These are phyloP conservation scores for Ellobium chinense DNA, from an alignment of 2,888 invertebrate genomes.

Conservation along the genomic window DNA sequence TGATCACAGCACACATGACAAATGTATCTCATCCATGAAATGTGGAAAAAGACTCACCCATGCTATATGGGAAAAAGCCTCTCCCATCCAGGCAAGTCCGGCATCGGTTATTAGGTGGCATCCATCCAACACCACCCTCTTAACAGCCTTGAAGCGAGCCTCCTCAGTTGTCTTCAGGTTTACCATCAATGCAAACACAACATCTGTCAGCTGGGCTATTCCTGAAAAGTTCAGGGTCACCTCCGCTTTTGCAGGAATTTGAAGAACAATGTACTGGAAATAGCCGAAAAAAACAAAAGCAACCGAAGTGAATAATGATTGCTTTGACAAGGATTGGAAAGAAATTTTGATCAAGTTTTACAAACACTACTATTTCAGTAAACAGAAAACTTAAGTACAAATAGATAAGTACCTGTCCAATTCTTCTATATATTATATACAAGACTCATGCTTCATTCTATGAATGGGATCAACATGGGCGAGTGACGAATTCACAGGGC, in stretches of 20 bases:
- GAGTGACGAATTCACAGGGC: too few species aligned
- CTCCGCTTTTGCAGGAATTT: conserved; percentile 25
- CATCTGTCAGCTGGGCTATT: conserved; percentile 23
- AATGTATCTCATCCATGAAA: too few species aligned
- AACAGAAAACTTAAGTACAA: too few species aligned
- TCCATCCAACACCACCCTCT: conserved; percentile 38
- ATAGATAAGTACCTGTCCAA: too few species aligned
- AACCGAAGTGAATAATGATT: too few species aligned
- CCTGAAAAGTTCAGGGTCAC: conserved; percentile 36
- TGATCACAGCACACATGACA: too few species aligned
- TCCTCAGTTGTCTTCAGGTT: conserved; percentile 4
- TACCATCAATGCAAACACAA: conserved; percentile 23
- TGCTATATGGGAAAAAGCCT: conserved; percentile 41
- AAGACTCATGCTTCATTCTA: too few species aligned
- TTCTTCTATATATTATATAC: too few species aligned
- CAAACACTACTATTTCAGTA: too few species aligned
- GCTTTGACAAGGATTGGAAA: too few species aligned
- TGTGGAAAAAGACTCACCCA: conserved; percentile 13
- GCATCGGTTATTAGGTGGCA: conserved; percentile 45
- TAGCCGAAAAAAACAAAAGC: not conserved
- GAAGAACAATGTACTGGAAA: conserved; percentile 12
- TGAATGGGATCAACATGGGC: too few species aligned
- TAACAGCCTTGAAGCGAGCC: conserved; percentile 29
- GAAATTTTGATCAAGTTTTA: too few species aligned
- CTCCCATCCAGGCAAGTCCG: conserved; percentile 39